Evolutionary conservation across 2,888 invertebrate species (phyloP).

Genomic region (Patella depressa): DNA sequence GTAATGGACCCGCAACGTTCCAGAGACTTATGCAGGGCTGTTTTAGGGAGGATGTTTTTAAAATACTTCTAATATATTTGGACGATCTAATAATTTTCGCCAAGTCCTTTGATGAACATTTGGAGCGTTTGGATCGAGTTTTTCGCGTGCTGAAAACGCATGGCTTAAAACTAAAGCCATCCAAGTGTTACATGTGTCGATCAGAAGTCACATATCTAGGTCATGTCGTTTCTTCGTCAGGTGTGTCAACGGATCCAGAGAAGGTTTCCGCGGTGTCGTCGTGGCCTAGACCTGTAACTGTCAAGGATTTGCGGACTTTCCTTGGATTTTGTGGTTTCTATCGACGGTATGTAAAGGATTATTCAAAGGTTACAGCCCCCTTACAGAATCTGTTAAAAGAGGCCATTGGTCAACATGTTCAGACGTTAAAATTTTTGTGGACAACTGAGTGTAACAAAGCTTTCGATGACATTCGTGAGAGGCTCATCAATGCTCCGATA

Average conservation of each 20-base stretch:
- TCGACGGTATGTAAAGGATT: no score
- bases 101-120: constrained; percentile 16
- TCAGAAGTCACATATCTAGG: constrained; percentile 19
- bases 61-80: constrained; percentile 19
- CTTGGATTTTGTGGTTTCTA: no score
- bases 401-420: no score
- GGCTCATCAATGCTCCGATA: no score
- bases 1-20: neutral
- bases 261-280: no score
- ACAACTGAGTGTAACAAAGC: no score
- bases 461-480: no score
- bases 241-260: constrained; percentile 16
- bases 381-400: neutral
- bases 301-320: no score
- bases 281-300: no score
- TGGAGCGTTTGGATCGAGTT: constrained; percentile 16
- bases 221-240: constrained; percentile 15
- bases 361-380: no score
- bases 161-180: constrained; percentile 25
- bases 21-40: constrained; percentile 26
- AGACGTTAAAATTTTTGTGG: no score
- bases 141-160: constrained; percentile 17
- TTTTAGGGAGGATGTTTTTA: constrained; percentile 21
- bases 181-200: constrained; percentile 21
- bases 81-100: constrained; percentile 26